phyloP scores from a whole-genome alignment of 2,888 invertebrate species.

The Dicyrtoma fusca region DNA sequence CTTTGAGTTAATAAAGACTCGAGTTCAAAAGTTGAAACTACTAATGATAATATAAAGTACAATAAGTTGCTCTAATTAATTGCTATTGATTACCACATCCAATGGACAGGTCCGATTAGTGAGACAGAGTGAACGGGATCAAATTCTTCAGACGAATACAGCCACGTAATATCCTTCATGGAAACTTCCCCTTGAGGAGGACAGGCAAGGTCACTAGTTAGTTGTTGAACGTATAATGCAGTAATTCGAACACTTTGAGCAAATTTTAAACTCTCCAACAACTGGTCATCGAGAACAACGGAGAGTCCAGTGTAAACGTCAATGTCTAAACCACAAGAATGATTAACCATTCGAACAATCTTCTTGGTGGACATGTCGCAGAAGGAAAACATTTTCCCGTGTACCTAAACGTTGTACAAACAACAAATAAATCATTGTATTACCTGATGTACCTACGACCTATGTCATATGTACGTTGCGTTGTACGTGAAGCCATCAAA shows the following conservation, averaged over 20 bases:
- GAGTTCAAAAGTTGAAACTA: background rate
- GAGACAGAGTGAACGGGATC: slow-evolving; percentile 6
- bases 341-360: slow-evolving; percentile 18
- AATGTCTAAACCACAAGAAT: slow-evolving; percentile 24
- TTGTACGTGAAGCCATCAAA: no score
- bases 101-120: slow-evolving; percentile 4
- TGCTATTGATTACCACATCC: slow-evolving; percentile 19
- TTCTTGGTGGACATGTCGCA: slow-evolving; percentile 14
- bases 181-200: background rate
- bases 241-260: slow-evolving; percentile 9
- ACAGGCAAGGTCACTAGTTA: background rate
- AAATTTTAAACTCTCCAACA: slow-evolving; percentile 8
- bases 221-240: background rate
- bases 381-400: slow-evolving; percentile 26
- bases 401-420: slow-evolving; percentile 12
- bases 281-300: slow-evolving; percentile 11
- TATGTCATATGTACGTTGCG: no score
- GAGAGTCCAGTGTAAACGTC: slow-evolving; percentile 28
- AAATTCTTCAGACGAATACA: slow-evolving; percentile 6
- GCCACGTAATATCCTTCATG: slow-evolving; percentile 4
- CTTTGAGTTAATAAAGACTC: no score
- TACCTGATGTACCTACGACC: no score
- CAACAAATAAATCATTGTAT: no score
- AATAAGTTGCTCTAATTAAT: background rate
- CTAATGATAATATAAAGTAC: background rate